A percentile compares a stretch with the other conserved stretches of the same genome.
These are phyloP conservation scores for Drosophila longiperda DNA, from an alignment of 2,888 invertebrate genomes.

Conservation along the genomic window DNA sequence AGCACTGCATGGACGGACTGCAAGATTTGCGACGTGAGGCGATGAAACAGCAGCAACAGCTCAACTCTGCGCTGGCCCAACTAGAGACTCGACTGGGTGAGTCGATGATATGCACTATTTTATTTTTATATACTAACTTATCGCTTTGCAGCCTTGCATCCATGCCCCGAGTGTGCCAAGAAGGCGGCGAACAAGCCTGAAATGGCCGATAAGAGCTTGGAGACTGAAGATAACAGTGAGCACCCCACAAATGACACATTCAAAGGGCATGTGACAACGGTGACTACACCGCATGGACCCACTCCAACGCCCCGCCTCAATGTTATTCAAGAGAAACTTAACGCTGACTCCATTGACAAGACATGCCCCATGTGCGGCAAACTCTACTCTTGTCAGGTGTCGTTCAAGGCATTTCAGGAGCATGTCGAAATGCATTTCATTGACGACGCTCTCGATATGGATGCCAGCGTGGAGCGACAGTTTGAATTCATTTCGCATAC, in stretches of 20 bases:
- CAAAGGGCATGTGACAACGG: conserved; percentile 32
- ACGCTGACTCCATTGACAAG: conserved; percentile 85
- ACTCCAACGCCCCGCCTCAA: conserved; percentile 77
- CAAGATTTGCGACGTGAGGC: conserved; percentile 88
- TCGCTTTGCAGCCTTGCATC: conserved; percentile 64
- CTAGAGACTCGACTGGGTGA: conserved; percentile 85
- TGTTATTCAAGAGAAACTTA: conserved; percentile 80
- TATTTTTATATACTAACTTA: conserved; percentile 2
- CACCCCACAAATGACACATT: conserved; percentile 5
- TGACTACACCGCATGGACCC: conserved; percentile 1
- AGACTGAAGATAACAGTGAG: conserved; percentile 80
- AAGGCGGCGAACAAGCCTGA: conserved; percentile 81
- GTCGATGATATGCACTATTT: background rate
- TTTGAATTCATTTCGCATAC: conserved; percentile 86
- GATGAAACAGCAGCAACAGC: conserved; percentile 87
- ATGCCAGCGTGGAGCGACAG: conserved; percentile 86
- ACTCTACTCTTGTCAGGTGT: conserved; percentile 86
- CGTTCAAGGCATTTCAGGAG: conserved; percentile 89
- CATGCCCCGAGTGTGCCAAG: conserved; percentile 81
- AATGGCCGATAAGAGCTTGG: conserved; percentile 84
- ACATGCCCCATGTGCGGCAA: conserved; percentile 92
- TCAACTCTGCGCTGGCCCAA: conserved; percentile 85
- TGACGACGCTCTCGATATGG: conserved; percentile 86
- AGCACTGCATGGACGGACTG: conserved; percentile 88
- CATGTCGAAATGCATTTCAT: conserved; percentile 92